Conservation (phyloP, 37 sponge, comb jelly and placozoan species). For the Hexactinellida sp. region DNA sequence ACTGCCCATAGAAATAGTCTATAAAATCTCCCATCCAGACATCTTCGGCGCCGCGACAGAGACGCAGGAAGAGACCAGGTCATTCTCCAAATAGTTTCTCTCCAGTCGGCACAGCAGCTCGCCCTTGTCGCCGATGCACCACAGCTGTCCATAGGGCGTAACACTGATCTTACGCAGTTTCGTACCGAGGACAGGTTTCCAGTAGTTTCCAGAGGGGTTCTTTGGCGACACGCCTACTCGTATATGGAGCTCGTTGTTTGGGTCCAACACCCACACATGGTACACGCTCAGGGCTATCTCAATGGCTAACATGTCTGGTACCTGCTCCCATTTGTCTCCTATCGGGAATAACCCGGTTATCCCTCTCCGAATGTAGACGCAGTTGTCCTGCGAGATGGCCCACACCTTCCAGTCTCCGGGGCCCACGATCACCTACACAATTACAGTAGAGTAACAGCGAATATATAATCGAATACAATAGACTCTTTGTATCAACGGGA, state of each 20-base stretch:
- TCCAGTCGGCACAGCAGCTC: slow-evolving; percentile 20
- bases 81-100: not conserved
- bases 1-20: not conserved
- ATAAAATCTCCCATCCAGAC: slow-evolving; percentile 7
- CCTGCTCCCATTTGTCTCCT: slow-evolving; percentile 52
- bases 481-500: too few species aligned
- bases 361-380: slow-evolving; percentile 49
- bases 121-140: slow-evolving; percentile 43
- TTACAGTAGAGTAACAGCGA: not conserved
- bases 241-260: slow-evolving; percentile 39
- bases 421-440: slow-evolving; percentile 35
- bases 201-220: slow-evolving; percentile 59
- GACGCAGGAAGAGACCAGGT: not conserved
- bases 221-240: slow-evolving; percentile 50
- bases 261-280: slow-evolving; percentile 47
- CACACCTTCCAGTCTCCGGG: slow-evolving; percentile 62
- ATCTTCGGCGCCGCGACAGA: not conserved
- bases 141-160: slow-evolving; percentile 44
- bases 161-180: slow-evolving; percentile 37
- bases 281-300: slow-evolving; percentile 33
- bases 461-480: too few species aligned
- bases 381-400: slow-evolving; percentile 49
- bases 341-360: slow-evolving; percentile 63
- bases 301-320: slow-evolving; percentile 40
- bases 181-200: slow-evolving; percentile 60